Evolutionary conservation across 1,140 invertebrate genomes (phyloP), one percentile per base, ranked within the genome.

Genomic region (Magallana angulata): DNA sequence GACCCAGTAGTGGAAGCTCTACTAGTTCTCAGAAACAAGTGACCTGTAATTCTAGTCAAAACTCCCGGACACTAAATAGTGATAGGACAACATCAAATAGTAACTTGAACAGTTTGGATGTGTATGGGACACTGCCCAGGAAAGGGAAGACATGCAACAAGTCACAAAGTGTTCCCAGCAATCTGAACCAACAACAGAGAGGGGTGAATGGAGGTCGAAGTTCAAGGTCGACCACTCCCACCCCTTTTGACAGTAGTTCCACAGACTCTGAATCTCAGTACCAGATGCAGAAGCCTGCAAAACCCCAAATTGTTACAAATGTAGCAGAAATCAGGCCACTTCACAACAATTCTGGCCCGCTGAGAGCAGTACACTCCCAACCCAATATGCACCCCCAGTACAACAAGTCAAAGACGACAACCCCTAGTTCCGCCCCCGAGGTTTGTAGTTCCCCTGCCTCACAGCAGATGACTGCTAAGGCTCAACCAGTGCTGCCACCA

Each of bases 61-160:
- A 85, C 58, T 80, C 82, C 59, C 82, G 82, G 14, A 36, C 62
- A 1, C 8, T 16, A 57, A 57, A 6, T 57, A 82, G 57, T 82
- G 83, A 14, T 80, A 83, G 16, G 57, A 62, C 62, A 82, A 18
- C 57, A 16, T 76, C 24, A 9, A 83, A 62, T 58, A 57, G 5
- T 48, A 48, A 57, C 18, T 82, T 56, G 14, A 87, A 58, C 24
- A 85, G 81, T 84, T 82, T 90, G 12, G 91, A 92, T 76, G 84
- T 90, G 59, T 93, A 92, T 87, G 90, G 90, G 36, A 90, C 92
- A 7, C 64, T 92, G 60, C 90, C 92, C 3, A 81, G 91, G 57
- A 90, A 90, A 59, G 85, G 87, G n/a, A 83, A 86, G 30, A 71
- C 83, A 14, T 84, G 76, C 24, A 87, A 64, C 24, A 87, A 85